phyloP scores from a whole-genome alignment of 2,888 invertebrate genomes.

The Calameuta filiformis region DNA sequence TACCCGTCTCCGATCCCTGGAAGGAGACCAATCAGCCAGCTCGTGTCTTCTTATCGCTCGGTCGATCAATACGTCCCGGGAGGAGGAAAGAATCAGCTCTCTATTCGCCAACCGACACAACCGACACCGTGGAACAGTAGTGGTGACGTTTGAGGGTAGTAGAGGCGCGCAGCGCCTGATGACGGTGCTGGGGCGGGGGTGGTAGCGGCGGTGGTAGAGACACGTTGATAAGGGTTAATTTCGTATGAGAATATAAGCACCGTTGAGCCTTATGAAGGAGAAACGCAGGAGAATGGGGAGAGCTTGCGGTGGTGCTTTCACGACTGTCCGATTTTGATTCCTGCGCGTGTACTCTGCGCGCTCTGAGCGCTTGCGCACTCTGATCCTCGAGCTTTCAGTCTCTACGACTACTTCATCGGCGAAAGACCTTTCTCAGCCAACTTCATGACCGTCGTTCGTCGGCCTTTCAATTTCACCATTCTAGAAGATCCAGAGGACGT shows the following conservation, averaged over 20 bases:
- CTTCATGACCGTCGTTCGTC: background rate
- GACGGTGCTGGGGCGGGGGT: conserved; percentile 15
- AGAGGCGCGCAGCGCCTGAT: conserved; percentile 12
- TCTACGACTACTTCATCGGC: conserved; percentile 22
- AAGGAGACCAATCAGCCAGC: conserved; percentile 58
- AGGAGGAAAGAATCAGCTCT: conserved; percentile 59
- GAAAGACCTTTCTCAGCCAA: conserved; percentile 15
- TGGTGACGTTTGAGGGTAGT: background rate
- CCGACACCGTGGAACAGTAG: conserved; percentile 24
- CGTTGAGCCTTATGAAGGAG: conserved; percentile 50
- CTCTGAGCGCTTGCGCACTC: conserved; percentile 18
- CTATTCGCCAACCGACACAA: conserved; percentile 49
- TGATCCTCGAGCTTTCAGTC: conserved; percentile 16
- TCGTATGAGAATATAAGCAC: conserved; percentile 60
- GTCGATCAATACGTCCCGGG: conserved; percentile 63
- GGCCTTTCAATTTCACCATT: background rate
- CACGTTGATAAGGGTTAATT: conserved; percentile 68
- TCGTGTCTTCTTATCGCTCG: conserved; percentile 61
- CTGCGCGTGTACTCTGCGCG: conserved; percentile 47
- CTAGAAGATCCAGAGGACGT: background rate
- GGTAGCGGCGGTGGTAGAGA: conserved; percentile 31
- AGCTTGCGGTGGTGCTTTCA: conserved; percentile 30
- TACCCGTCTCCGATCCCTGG: conserved; percentile 25
- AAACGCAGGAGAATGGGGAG: conserved; percentile 28
- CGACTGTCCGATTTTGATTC: conserved; percentile 55